Base-by-base conservation (phyloP, 30 jellyfish, hydroid and myxozoan genomes). In the Sanderia malayensis region DNA sequence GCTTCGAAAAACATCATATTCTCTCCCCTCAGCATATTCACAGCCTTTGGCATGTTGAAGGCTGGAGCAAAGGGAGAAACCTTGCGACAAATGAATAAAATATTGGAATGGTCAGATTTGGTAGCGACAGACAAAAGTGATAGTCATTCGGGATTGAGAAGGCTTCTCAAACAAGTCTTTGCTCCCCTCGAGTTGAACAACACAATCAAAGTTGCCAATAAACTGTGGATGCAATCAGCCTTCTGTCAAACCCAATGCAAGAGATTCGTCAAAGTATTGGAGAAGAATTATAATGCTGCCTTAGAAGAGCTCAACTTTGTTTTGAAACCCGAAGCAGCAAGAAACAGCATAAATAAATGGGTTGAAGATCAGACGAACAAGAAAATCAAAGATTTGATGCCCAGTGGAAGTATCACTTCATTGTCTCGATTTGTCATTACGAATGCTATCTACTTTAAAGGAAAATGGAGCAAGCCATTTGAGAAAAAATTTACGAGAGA, bases 361-460 rank as follows among this genome's bases (percentile, higher is more conserved):
- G 95, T 83, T 6, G 84, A 67, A 33, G 88, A 65, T 6, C 41
- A 83, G 46, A 83, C 95, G 6, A 72, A 63, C 58, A 33, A 64
- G 13, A 72, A 57, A 53, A 83, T 83, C 53, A 73, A 72, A 29
- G 88, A 83, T 0, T 27, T 83, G 30, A 44, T 83, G 73, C 79
- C 81, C 4, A 24, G 22, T 3, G 88, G 95, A n/a, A 73, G 78
- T 58, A 28, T 83, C 45, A 31, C 22, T n/a, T 59, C 84, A 0
- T 17, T 64, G 57, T 73, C 95, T 44, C 30, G 95, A 41, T 74
- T 83, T 23, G 81, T 83, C 34, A 22, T 83, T 22, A 64, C 86
- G n/a, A 83, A 83, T 58, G 95, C 95, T 0, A 73, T 83, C 23
- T 73, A 83, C 62, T 83, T 83, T 80, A 83, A 83, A 30, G 55